Evolutionary conservation across 2,888 invertebrate species (phyloP).

Genomic region (Cephus spinipes): DNA sequence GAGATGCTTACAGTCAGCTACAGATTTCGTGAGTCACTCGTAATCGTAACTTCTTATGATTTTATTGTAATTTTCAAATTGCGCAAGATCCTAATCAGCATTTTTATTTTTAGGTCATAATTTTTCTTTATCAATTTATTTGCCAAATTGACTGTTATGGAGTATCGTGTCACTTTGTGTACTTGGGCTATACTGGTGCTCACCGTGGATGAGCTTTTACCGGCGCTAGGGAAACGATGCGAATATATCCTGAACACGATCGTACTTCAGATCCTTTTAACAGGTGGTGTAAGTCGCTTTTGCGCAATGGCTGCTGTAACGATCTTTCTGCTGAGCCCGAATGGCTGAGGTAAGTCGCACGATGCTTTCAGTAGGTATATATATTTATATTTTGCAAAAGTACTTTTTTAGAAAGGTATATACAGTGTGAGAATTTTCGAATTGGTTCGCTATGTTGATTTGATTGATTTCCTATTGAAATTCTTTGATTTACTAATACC

Average conservation of each 20-base stretch:
- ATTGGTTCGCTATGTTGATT: neutral
- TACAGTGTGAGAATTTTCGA: neutral
- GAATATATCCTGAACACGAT: constrained; percentile 2
- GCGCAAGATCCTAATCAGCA: neutral
- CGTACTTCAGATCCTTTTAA: neutral
- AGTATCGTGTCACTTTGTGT: neutral
- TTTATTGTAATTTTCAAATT: neutral
- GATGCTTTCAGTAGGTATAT: neutral
- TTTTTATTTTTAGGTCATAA: neutral
- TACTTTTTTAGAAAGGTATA: neutral
- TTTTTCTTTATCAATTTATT: neutral
- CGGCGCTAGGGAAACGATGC: constrained; percentile 1
- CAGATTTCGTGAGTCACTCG: neutral
- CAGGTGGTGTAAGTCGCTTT: constrained; percentile 1
- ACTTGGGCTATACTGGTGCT: neutral
- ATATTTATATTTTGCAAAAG: neutral
- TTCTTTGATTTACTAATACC: neutral
- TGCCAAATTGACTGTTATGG: neutral
- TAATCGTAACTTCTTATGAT: neutral
- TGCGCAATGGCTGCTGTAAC: neutral
- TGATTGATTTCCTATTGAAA: neutral
- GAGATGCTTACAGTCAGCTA: neutral
- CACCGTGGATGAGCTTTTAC: neutral
- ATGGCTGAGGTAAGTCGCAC: neutral
- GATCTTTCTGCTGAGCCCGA: neutral